A percentile compares a stretch with the other conserved stretches of the same genome.
These are phyloP conservation scores for Caranx ignobilis DNA, from an alignment of 2,113 vertebrate species.

Conservation along the genomic window DNA sequence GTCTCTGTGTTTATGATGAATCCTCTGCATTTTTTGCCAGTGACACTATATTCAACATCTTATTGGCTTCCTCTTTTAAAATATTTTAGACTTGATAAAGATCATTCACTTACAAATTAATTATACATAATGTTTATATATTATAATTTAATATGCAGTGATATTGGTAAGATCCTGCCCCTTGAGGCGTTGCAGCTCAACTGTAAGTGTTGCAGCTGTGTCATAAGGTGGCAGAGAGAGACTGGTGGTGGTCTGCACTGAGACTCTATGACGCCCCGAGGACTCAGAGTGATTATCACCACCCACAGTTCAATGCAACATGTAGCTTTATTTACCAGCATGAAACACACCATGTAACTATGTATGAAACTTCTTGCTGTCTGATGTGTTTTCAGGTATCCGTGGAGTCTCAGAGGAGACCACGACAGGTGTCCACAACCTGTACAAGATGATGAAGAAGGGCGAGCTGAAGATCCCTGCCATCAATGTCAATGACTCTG, in stretches of 20 bases:
- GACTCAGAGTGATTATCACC: constrained; percentile 37
- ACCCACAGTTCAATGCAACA: not conserved
- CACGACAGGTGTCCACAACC: constrained; percentile 97
- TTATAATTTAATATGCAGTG: no score
- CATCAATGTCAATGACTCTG: constrained; percentile 98
- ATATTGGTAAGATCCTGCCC: constrained; percentile 10
- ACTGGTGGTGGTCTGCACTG: constrained; percentile 51
- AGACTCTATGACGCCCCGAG: constrained; percentile 16
- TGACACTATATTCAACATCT: no score
- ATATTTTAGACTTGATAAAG: no score
- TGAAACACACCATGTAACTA: no score
- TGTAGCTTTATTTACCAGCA: not conserved
- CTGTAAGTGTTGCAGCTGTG: constrained; percentile 56
- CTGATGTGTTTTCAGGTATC: constrained; percentile 84
- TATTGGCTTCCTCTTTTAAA: no score
- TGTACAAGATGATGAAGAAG: constrained; percentile 95
- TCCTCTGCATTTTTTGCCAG: no score
- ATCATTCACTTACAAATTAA: no score
- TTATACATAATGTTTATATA: no score
- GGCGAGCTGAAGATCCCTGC: constrained; percentile 94
- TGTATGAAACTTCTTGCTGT: no score
- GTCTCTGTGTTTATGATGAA: no score
- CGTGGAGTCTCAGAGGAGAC: constrained; percentile 96
- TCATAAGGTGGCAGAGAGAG: constrained; percentile 58
- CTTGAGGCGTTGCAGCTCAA: constrained; percentile 64